Evolutionary conservation across 2,888 invertebrate genomes (phyloP).

Genomic region (Pyrrhosoma nymphula): DNA sequence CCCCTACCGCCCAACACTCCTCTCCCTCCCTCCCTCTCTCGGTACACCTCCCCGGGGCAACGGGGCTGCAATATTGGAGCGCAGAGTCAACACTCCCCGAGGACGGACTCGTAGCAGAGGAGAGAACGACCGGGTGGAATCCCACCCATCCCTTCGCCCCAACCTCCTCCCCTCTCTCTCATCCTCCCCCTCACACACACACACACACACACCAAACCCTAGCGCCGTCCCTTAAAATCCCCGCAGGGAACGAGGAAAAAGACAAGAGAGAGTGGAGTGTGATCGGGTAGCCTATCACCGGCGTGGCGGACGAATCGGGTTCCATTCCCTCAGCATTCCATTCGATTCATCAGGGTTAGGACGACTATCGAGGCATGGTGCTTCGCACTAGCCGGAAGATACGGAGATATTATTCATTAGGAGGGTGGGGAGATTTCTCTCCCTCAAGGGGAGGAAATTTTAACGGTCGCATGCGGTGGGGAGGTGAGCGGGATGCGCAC

Average conservation of each 20-base stretch:
- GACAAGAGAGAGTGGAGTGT: conserved; percentile 21
- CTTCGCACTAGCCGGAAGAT: background rate
- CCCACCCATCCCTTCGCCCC: background rate
- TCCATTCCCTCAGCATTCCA: background rate
- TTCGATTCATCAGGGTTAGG: background rate
- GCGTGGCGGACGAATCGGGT: background rate
- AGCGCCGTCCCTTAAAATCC: background rate
- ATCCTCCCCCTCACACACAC: conserved; percentile 28
- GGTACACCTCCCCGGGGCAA: conserved; percentile 65
- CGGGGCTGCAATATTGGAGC: conserved; percentile 69
- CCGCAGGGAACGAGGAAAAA: background rate
- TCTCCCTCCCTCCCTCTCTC: background rate
- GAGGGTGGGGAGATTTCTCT: background rate
- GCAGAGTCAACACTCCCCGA: conserved; percentile 69
- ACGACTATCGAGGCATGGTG: background rate
- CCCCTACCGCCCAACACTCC: background rate
- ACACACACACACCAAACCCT: background rate
- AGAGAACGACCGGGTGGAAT: conserved; percentile 59
- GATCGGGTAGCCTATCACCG: background rate
- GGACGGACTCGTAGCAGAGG: conserved; percentile 55
- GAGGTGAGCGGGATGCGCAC: background rate
- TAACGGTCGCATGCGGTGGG: background rate
- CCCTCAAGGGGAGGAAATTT: background rate
- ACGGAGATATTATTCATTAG: background rate
- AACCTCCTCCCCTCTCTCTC: background rate